Evolutionary conservation across 2,888 invertebrate genomes (phyloP).

Genomic region (Leptinotarsa haldemani): DNA sequence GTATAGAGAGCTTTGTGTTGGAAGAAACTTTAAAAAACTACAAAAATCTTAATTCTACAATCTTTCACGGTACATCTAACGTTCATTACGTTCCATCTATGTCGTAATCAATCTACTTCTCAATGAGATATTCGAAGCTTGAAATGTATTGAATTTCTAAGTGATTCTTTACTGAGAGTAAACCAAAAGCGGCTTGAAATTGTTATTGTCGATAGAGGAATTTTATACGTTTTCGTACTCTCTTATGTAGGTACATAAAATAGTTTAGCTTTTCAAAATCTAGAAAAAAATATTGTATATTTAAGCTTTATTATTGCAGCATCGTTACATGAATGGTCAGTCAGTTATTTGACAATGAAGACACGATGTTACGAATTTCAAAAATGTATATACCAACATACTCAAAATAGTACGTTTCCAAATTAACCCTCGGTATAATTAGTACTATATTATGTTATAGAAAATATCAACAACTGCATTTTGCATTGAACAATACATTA

Average conservation of each 20-base stretch:
- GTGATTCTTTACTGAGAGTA: not conserved
- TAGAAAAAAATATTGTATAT: no score
- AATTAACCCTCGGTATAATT: no score
- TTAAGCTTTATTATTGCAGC: no score
- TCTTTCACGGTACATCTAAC: not conserved
- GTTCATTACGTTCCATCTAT: not conserved
- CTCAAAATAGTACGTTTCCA: no score
- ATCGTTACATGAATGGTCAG: no score
- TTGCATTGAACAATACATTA: no score
- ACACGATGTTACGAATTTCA: no score
- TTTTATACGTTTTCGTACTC: not conserved
- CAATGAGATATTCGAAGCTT: slow-evolving; percentile 9
- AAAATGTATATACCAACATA: no score
- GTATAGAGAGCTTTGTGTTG: not conserved
- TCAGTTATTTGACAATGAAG: no score
- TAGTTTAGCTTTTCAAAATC: no score
- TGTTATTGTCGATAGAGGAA: slow-evolving; percentile 8
- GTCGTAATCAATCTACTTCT: slow-evolving; percentile 17
- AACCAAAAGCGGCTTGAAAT: slow-evolving; percentile 4
- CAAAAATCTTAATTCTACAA: slow-evolving; percentile 11
- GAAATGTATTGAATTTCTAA: slow-evolving; percentile 17
- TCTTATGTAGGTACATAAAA: not conserved
- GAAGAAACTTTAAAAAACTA: not conserved
- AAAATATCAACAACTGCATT: not conserved
- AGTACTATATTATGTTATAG: no score